Base-by-base conservation (phyloP, 2,888 invertebrate species). In the Smittia aterrima region DNA sequence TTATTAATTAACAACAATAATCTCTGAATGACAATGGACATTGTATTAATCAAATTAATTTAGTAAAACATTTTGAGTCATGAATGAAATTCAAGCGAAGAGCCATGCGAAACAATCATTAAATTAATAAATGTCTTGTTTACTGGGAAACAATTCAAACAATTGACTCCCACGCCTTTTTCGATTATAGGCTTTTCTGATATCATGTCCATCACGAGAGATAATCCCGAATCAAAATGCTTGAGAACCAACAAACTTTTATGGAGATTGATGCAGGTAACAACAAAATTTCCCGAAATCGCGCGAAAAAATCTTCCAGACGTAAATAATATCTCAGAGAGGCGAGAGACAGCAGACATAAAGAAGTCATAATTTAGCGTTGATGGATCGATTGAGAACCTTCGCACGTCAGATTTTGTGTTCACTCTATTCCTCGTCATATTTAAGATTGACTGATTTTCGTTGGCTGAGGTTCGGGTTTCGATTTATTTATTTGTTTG, bases 321-420 rank as follows among this genome's bases (percentile, higher is more conserved):
- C 32, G 9, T 6, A 32, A 32, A 32, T 32, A 32, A 32, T 32
- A 6, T 3, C 47, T 13, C 11, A n/a, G 47, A 47, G 16, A n/a
- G 3, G 58, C 9, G 16, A 58, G 2, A 18, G 22, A 58, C 9
- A 20, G 18, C 18, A 58, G 22, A 58, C 18, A 58, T 9, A 58
- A 58, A 20, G 16, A 58, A 18, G 18, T 58, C 58, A 20, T 18
- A 58, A 20, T 58, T 58, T 20, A 38, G 67, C 41, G 67, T 67
- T 67, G 67, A 67, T 67, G 67, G 67, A 67, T 67, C 67, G 67
- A 67, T 67, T 67, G 41, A 67, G 41, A 66, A 27, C 67, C 67
- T 67, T 67, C 67, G 38, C 41, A 67, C 41, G 67, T 67, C 67
- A 67, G 67, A 67, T 47, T 67, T 66, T 27, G n/a, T 22, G 27